A percentile compares a stretch with the other conserved stretches of the same genome.
Evolutionary conservation across 2,888 invertebrate genomes (phyloP).

Genomic region (Pherbina coryleti): DNA sequence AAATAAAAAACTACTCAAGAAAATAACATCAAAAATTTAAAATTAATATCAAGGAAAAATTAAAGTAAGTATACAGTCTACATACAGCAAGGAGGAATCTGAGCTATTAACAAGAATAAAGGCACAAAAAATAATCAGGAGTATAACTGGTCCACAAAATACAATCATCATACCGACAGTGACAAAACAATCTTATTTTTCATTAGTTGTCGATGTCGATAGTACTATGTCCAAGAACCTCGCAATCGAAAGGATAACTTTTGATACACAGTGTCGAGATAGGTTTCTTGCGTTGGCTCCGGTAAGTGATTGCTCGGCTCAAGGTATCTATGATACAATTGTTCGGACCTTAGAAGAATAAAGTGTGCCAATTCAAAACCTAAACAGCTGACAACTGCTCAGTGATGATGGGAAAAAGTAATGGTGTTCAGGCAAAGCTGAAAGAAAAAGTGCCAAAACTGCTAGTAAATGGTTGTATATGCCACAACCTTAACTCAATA

Average conservation of each 20-base stretch:
- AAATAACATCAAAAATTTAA: no score
- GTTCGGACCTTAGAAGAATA: background rate
- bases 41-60: no score
- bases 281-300: background rate
- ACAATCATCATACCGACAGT: background rate
- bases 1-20: no score
- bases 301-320: background rate
- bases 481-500: no score
- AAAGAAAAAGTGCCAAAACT: no score
- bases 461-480: no score
- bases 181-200: background rate
- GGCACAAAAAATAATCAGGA: no score
- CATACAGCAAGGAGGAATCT: no score
- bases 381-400: constrained; percentile 36
- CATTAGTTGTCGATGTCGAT: background rate
- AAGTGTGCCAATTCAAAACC: background rate
- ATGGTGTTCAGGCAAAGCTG: constrained; percentile 40
- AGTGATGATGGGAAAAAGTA: constrained; percentile 39
- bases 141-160: background rate
- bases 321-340: background rate
- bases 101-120: no score
- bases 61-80: no score
- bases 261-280: background rate
- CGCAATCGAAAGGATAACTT: background rate
- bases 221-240: background rate